These are phyloP conservation scores for Marisa cornuarietis DNA, from an alignment of 1,140 invertebrate genomes.

Conservation along the genomic window DNA sequence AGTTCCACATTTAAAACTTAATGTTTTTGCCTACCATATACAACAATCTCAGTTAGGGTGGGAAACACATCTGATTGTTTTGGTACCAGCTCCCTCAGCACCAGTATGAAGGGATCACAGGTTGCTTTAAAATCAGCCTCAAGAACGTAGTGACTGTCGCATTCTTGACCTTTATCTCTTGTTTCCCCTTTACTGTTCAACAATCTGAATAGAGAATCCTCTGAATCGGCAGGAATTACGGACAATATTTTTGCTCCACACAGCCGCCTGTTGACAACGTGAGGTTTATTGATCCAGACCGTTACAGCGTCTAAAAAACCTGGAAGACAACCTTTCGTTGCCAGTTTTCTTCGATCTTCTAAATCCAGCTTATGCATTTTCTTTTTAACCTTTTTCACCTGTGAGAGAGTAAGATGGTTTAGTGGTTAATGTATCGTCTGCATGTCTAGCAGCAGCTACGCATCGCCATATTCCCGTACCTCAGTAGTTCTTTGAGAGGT, in stretches of 20 bases:
- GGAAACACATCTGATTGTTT: conserved; percentile 48
- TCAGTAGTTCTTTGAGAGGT: too few relatives aligned
- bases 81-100: conserved; percentile 50
- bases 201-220: neutral
- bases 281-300: conserved; percentile 66
- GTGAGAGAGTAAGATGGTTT: too few relatives aligned
- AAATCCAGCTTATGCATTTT: too few relatives aligned
- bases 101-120: conserved; percentile 5
- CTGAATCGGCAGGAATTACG: conserved; percentile 1
- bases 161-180: neutral
- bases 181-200: neutral
- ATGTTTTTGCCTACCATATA: conserved; percentile 53
- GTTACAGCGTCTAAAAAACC: conserved; percentile 55
- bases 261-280: conserved; percentile 64
- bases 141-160: neutral
- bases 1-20: too few relatives aligned
- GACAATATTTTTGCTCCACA: conserved; percentile 52
- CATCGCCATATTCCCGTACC: too few relatives aligned
- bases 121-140: neutral
- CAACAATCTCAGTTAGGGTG: conserved; percentile 49
- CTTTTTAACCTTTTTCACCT: too few relatives aligned
- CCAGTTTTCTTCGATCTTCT: too few relatives aligned
- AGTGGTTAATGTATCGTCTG: too few relatives aligned
- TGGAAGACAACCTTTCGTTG: conserved; percentile 8
- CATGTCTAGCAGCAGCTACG: too few relatives aligned